Base-by-base conservation (phyloP, 2,888 invertebrate genomes). In the Lithophane ornitopus region DNA sequence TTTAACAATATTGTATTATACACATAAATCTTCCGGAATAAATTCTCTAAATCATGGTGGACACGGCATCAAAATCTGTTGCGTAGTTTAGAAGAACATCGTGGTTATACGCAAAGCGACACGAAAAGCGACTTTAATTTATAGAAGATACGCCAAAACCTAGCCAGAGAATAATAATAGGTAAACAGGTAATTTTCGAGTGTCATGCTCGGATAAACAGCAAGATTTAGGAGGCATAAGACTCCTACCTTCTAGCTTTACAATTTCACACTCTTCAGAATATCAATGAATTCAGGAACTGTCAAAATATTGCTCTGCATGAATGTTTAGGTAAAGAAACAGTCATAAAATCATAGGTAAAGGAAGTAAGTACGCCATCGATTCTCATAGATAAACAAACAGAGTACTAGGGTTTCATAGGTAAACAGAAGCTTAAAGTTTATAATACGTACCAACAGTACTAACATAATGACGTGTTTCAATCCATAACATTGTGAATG, bases 401-500 rank as follows among this genome's bases (percentile, higher is more conserved):
- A 46, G 3, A 22, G 74, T 80, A 74, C 74, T 46, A 82, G 66
- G 62, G 46, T 52, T 28, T n/a, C 61, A 71, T 70, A 54, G 1
- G 39, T 62, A 74, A 82, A 69, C 70, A 78, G 68, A 34, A 67
- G 70, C 54, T 76, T 41, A 41, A 83, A 76, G 72, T 58, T 80
- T 80, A 46, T 69, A 34, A 70, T 63, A 80, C 84, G 16, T 80
- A 84, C 81, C 84, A 6, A 69, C 44, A 39, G 49, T 69, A 74
- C 82, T 76, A 4, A 80, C 44, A 68, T 76, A 80, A 68, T 80
- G 70, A 68, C 52, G 71, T 26, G 81, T 62, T 63, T 61, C 61
- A 70, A 80, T 69, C 84, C 70, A 82, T 68, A 74, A 59, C 80
- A 82, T 82, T 39, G 59, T 26, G 34, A 61, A 65, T 66, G 14